Base-by-base conservation (phyloP, 2,888 invertebrate genomes). In the Dasysyrphus tricinctus region DNA sequence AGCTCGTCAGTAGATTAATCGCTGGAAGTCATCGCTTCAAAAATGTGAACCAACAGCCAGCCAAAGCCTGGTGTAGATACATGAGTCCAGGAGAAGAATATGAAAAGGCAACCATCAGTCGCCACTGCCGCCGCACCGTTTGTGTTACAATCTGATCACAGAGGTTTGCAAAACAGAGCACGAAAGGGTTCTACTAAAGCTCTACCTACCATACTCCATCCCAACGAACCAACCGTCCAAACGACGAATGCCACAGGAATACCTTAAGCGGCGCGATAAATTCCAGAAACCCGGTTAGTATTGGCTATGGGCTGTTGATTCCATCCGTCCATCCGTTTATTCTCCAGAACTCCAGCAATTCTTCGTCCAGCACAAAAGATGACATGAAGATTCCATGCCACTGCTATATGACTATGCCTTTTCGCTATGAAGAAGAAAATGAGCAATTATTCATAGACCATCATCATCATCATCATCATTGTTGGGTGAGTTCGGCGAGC, bases 361-460 rank as follows among this genome's bases (percentile, higher is more conserved):
- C 7, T 49, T 49, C 14, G 67, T 74, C 56, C 73, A 80, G 61
- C 61, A 74, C 73, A 73, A 80, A 80, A 85, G 85, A 85, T 85
- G 85, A 85, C 85, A 85, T 74, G 85, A 85, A 80, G 85, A 85
- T 81, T 85, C 80, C 80, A 80, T 80, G 74, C 77, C 77, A 80
- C 76, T 76, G 80, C 80, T 67, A 47, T 67, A 47, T 65, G 29
- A 47, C 61, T 63, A 63, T 59, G 73, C 61, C 37, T 29, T 24
- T 24, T 29, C 29, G 12, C 34, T 42, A 39, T 47, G 79, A 34
- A 63, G 49, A 76, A 67, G 49, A 81, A 79, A 78, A 75, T 75
- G 75, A 79, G 82, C 86, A 86, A 86, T 86, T 86, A 86, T 86
- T 86, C 86, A 86, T 86, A 86, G 86, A 75, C 78, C 79, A 82